These are phyloP conservation scores for Perizoma affinitatum DNA, from an alignment of 2,888 invertebrate species.

Conservation along the genomic window DNA sequence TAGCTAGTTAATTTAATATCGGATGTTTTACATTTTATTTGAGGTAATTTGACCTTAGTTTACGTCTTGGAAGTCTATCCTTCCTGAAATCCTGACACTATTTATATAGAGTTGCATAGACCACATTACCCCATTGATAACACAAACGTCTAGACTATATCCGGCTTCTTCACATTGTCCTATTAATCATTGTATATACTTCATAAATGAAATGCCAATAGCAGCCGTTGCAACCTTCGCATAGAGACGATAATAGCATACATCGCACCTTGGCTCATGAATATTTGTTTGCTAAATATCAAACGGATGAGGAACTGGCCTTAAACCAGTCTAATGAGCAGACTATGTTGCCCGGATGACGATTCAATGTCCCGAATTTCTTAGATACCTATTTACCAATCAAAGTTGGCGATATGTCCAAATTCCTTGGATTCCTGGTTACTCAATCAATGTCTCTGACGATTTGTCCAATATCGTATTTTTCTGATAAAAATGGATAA, in stretches of 20 bases:
- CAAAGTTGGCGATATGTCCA: no score
- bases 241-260: conserved; percentile 24
- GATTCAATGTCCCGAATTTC: neutral
- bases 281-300: conserved; percentile 30
- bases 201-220: neutral
- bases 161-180: conserved; percentile 4
- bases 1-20: no score
- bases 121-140: neutral
- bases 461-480: no score
- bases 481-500: no score
- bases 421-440: no score
- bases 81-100: no score
- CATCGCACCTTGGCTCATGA: conserved; percentile 23
- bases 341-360: neutral
- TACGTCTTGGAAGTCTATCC: no score
- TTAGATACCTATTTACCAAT: no score
- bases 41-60: no score
- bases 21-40: no score
- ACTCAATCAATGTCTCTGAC: no score
- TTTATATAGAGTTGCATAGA: no score
- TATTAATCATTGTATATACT: conserved; percentile 1
- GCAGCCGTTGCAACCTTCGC: conserved; percentile 26
- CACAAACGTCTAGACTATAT: conserved; percentile 4
- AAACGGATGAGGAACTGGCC: conserved; percentile 28
- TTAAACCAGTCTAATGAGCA: conserved; percentile 10